phyloP scores from a whole-genome alignment of 2,113 vertebrate genomes.

The Platichthys flesus region DNA sequence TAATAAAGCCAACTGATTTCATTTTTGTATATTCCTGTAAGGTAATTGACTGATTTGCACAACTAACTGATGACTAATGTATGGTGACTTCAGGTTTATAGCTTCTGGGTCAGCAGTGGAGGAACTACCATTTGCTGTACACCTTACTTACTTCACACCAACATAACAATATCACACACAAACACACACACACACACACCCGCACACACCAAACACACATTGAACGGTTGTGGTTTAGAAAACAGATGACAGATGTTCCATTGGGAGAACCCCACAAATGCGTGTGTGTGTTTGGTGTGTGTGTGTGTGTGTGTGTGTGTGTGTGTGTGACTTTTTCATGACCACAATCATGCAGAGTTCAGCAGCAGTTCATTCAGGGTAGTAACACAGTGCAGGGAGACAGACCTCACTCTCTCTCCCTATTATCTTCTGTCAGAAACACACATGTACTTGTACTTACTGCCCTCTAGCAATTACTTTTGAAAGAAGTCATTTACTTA shows the following conservation, averaged over 20 bases:
- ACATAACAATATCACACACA: conserved; percentile 22
- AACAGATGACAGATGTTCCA: conserved; percentile 45
- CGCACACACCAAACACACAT: conserved; percentile 17
- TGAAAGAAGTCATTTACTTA: neutral
- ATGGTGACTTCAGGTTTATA: conserved; percentile 16
- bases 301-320: conserved; percentile 21
- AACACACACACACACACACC: neutral
- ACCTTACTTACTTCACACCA: conserved; percentile 37
- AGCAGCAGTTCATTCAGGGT: conserved; percentile 49
- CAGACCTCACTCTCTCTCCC: neutral
- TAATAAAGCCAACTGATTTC: neutral
- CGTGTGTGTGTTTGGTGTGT: neutral
- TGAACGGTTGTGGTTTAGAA: conserved; percentile 31
- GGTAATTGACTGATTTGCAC: neutral
- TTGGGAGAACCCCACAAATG: conserved; percentile 28
- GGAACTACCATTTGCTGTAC: conserved; percentile 45
- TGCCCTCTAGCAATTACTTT: too few species aligned
- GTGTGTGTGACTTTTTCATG: conserved; percentile 33
- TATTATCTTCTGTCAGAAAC: neutral
- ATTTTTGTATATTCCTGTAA: neutral
- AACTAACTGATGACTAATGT: conserved; percentile 21
- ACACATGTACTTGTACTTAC: neutral
- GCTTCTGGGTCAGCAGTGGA: conserved; percentile 12
- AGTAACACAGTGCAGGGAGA: conserved; percentile 32
- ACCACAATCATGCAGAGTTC: conserved; percentile 50